Evolutionary conservation across 2,888 invertebrate species (phyloP).

Genomic region (Diaperis boleti): DNA sequence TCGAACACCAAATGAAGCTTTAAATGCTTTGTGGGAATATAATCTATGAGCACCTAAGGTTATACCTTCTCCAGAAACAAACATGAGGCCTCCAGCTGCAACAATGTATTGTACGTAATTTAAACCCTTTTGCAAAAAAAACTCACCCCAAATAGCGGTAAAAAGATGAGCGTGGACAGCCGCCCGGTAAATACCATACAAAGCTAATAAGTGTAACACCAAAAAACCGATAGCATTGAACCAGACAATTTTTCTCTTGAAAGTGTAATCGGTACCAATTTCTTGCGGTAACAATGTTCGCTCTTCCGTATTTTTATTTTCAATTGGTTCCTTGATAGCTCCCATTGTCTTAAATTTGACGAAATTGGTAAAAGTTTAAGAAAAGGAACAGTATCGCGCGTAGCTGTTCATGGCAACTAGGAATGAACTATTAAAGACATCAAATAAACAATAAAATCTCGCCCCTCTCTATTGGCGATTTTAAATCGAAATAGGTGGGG

Average conservation of each 20-base stretch:
- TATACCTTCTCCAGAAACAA: constrained; percentile 71
- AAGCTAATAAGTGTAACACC: constrained; percentile 68
- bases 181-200: constrained; percentile 66
- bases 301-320: constrained; percentile 14
- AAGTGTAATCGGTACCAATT: constrained; percentile 68
- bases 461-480: constrained; percentile 14
- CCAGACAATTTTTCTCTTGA: constrained; percentile 72
- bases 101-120: neutral
- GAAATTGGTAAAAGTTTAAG: neutral
- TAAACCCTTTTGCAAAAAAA: constrained; percentile 34
- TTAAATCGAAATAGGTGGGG: constrained; percentile 20
- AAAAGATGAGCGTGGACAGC: constrained; percentile 51
- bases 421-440: constrained; percentile 11
- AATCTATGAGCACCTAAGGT: constrained; percentile 86
- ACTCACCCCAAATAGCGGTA: constrained; percentile 65
- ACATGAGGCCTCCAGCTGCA: constrained; percentile 53
- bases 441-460: constrained; percentile 19
- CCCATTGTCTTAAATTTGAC: constrained; percentile 22
- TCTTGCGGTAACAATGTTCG: constrained; percentile 57
- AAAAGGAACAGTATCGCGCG: constrained; percentile 11
- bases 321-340: constrained; percentile 10
- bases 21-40: constrained; percentile 84
- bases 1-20: constrained; percentile 75
- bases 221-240: constrained; percentile 73
- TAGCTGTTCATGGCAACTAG: constrained; percentile 19